phyloP scores from a whole-genome alignment of 2,113 vertebrate species.

The Lampris incognitus region DNA sequence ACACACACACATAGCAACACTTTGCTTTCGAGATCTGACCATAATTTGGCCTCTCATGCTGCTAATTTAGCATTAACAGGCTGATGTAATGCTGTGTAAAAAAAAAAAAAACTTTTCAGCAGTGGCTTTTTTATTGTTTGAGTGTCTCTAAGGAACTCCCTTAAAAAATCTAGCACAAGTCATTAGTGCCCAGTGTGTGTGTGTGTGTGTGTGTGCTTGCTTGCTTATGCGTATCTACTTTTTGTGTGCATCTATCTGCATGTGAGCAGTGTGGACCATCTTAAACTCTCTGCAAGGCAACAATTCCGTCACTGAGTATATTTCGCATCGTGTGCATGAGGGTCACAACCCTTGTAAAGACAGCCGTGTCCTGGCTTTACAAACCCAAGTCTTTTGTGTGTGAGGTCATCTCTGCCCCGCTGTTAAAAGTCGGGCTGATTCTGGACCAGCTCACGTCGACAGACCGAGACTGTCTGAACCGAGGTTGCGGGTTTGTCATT shows the following conservation, averaged over 20 bases:
- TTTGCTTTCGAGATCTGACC: conserved; percentile 2
- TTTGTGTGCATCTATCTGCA: conserved; percentile 16
- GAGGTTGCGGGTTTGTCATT: neutral
- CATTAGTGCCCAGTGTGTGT: conserved; percentile 6
- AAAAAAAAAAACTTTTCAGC: neutral
- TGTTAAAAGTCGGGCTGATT: conserved; percentile 44
- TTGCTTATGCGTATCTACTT: neutral
- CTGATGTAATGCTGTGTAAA: conserved; percentile 8
- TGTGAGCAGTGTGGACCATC: neutral
- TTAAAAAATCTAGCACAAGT: neutral
- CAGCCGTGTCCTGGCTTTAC: conserved; percentile 36
- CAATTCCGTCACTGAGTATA: neutral
- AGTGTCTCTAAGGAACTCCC: neutral
- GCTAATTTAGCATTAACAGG: conserved; percentile 19
- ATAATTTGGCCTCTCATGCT: neutral
- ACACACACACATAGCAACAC: neutral
- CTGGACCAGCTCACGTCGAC: conserved; percentile 48
- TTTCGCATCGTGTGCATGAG: neutral
- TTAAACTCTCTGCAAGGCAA: too few species aligned
- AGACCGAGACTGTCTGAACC: conserved; percentile 3
- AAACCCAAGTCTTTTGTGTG: conserved; percentile 51
- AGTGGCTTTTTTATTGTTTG: neutral
- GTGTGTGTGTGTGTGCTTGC: neutral
- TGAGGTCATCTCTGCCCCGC: conserved; percentile 65
- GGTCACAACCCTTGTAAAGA: conserved; percentile 8